These are phyloP conservation scores for Phyllopteryx taeniolatus DNA, from an alignment of 2,113 vertebrate genomes.

Conservation along the genomic window DNA sequence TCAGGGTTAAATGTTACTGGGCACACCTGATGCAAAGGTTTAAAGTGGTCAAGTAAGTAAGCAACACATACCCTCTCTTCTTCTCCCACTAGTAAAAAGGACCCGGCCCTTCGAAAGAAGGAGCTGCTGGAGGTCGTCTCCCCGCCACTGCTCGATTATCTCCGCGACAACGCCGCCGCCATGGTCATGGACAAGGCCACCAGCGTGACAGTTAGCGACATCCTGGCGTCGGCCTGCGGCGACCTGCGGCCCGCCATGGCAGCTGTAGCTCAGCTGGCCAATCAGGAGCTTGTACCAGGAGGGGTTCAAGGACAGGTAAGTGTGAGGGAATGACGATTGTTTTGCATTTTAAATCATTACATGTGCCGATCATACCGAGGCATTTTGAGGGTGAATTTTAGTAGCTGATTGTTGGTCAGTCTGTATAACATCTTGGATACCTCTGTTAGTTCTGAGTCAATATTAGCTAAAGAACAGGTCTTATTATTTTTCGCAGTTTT, in stretches of 20 bases:
- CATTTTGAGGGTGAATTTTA: too few relatives aligned
- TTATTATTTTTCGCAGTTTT: background rate
- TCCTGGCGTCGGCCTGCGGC: conserved; percentile 79
- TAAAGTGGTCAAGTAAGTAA: background rate
- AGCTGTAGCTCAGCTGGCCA: conserved; percentile 82
- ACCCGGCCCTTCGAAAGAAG: conserved; percentile 67
- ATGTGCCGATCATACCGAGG: too few relatives aligned
- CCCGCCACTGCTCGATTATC: conserved; percentile 77
- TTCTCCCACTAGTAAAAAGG: conserved; percentile 83
- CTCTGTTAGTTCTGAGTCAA: too few relatives aligned
- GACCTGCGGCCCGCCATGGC: conserved; percentile 83
- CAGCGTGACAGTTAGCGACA: conserved; percentile 80
- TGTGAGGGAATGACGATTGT: background rate
- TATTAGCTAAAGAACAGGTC: too few relatives aligned
- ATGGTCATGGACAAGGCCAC: conserved; percentile 82
- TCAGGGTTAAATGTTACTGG: background rate
- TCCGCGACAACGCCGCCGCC: conserved; percentile 75
- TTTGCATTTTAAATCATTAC: background rate
- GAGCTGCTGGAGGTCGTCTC: conserved; percentile 90
- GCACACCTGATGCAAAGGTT: background rate
- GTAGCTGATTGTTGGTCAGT: too few relatives aligned
- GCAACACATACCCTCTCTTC: background rate
- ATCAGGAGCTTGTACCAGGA: conserved; percentile 79
- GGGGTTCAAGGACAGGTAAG: conserved; percentile 79
- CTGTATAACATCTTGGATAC: too few relatives aligned